Evolutionary conservation across 2,888 invertebrate species (phyloP), one percentile per base, ranked within the genome.

Genomic region (Aethes cnicana): DNA sequence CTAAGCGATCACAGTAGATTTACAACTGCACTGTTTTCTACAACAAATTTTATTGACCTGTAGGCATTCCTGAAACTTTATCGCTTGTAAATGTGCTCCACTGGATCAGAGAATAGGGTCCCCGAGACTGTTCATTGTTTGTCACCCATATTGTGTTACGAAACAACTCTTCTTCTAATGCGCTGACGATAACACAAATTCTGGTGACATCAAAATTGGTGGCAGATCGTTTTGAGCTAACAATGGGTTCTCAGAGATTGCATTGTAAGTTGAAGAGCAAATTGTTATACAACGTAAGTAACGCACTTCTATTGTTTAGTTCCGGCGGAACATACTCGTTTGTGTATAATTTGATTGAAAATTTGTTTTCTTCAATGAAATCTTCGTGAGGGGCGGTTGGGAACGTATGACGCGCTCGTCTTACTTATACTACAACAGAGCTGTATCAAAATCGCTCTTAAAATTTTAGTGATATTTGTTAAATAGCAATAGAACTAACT

Each of bases 91-190:
- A 43, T 32, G 9, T 9, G 23, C n/a, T n/a, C n/a, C n/a, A n/a
- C n/a, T 9, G 43, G 32, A 18, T 28, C 43, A 28, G 18, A 33
- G 44, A 53, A 53, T 55, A 39, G 30, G 33, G n/a, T 33, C 30
- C 28, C 47, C 32, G 32, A 43, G 47, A 52, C 47, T 35, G 52
- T 47, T 47, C 48, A 57, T 54, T 57, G 57, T 57, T 30, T 55
- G 48, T 46, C 47, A 49, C 47, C 53, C 46, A 57, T 55, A 55
- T 57, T 54, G 44, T 54, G 47, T 55, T 54, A 39, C 52, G 46
- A 57, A 33, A 54, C 33, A 52, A 17, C 44, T 36, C 47, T 47
- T 55, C 57, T 47, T 53, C 41, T 33, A 46, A 50, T 18, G 41
- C 30, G 53, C 49, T 54, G 48, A 30, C 55, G 39, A 49, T 55